Conservation (phyloP, 2,113 vertebrate genomes). For the Hippotragus niger region DNA sequence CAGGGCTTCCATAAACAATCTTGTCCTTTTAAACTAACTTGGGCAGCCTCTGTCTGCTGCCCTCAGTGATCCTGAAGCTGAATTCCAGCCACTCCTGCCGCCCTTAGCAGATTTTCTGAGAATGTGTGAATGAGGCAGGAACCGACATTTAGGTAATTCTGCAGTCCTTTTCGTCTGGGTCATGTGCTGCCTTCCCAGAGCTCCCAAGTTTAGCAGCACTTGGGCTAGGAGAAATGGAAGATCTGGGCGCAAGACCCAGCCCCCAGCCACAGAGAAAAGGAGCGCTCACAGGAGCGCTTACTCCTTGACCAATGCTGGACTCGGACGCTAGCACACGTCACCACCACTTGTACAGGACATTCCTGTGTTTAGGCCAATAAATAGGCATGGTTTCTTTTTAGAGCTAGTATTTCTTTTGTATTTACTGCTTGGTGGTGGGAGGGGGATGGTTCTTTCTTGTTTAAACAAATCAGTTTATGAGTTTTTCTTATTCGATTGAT, state of each 20-base stretch:
- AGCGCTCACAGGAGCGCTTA: neutral
- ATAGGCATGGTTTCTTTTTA: neutral
- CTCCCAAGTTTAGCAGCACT: neutral
- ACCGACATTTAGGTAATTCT: no score
- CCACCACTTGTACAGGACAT: neutral
- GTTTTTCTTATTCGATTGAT: neutral
- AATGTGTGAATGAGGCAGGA: neutral
- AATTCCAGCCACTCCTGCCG: neutral
- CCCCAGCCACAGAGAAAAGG: neutral
- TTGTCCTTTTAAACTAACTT: neutral
- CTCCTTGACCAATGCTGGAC: neutral
- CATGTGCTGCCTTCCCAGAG: neutral
- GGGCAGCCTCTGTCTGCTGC: neutral
- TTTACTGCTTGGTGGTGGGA: neutral
- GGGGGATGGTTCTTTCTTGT: rapidly evolving
- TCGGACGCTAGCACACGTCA: neutral
- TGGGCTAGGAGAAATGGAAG: neutral
- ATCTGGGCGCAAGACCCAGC: neutral
- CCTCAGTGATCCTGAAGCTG: neutral
- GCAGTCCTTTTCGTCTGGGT: neutral
- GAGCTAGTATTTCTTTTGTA: slow-evolving; percentile 28
- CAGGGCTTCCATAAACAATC: neutral
- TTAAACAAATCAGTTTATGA: neutral
- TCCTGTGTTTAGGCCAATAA: neutral
- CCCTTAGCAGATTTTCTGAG: neutral